Percentiles rank a stretch among this genome's conserved stretches.
These are phyloP conservation scores for Hirundichthys speculiger DNA, from an alignment of 2,113 vertebrate genomes.

Conservation along the genomic window DNA sequence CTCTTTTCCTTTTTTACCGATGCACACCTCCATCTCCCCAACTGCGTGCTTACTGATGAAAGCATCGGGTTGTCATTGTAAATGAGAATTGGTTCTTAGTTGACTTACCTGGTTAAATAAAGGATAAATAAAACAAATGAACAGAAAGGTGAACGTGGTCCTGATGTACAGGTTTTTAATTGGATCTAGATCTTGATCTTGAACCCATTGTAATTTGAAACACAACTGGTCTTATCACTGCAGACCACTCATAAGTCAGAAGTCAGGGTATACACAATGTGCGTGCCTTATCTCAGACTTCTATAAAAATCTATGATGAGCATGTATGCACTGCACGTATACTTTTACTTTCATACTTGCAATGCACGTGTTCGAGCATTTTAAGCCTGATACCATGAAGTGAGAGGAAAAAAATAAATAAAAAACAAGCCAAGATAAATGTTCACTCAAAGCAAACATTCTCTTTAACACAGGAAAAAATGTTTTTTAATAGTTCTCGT, in stretches of 20 bases:
- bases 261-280: neutral
- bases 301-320: neutral
- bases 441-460: no score
- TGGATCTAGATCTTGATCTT: conserved; percentile 3
- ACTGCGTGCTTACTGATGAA: neutral
- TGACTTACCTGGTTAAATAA: no score
- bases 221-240: conserved; percentile 2
- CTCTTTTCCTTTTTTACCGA: conserved; percentile 21
- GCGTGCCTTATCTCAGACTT: neutral
- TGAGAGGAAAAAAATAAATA: neutral
- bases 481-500: no score
- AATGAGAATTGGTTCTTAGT: no score
- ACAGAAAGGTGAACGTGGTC: neutral
- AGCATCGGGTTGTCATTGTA: no score
- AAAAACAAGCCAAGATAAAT: neutral
- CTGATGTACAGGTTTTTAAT: neutral
- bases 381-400: neutral
- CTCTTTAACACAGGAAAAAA: no score
- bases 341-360: neutral
- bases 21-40: neutral
- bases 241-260: neutral
- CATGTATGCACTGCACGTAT: neutral
- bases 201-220: neutral
- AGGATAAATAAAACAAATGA: no score
- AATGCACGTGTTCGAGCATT: neutral